These are phyloP conservation scores for Heliconius cydno DNA, from an alignment of 2,888 invertebrate genomes.

Conservation along the genomic window DNA sequence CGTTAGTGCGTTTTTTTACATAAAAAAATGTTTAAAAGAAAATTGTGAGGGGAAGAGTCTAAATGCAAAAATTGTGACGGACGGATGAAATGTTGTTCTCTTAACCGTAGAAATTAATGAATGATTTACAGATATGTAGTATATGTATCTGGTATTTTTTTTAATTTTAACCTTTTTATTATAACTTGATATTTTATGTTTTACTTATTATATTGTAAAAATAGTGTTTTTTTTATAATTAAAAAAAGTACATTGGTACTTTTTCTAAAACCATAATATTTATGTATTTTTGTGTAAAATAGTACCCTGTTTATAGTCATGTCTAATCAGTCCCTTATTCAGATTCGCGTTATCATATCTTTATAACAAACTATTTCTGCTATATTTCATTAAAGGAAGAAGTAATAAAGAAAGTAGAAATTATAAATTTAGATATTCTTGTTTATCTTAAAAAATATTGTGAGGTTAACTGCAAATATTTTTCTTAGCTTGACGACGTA, in stretches of 20 bases:
- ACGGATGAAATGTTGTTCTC: constrained; percentile 14
- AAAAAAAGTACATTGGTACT: too few species aligned
- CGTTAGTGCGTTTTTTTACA: constrained; percentile 34
- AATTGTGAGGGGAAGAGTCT: constrained; percentile 31
- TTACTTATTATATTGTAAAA: too few species aligned
- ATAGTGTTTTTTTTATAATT: too few species aligned
- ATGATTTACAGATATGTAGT: neutral
- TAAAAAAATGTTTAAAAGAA: constrained; percentile 23
- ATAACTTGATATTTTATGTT: too few species aligned
- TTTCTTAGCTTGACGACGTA: too few species aligned
- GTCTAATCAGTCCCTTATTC: neutral
- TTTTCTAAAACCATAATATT: too few species aligned
- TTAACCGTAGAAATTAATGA: constrained; percentile 18
- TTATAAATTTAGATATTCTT: neutral
- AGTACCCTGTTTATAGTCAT: too few species aligned
- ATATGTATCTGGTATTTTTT: neutral
- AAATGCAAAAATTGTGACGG: constrained; percentile 43
- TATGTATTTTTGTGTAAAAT: too few species aligned
- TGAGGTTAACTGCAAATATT: too few species aligned
- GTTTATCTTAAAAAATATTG: too few species aligned
- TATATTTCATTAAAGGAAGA: neutral
- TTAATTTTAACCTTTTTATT: neutral
- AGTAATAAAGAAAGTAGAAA: neutral
- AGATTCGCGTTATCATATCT: neutral
- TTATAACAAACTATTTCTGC: neutral